Evolutionary conservation across 2,797 vertebrate species (phyloP), one percentile per base, ranked within the genome.

Genomic region (Rhinogobio ventralis): DNA sequence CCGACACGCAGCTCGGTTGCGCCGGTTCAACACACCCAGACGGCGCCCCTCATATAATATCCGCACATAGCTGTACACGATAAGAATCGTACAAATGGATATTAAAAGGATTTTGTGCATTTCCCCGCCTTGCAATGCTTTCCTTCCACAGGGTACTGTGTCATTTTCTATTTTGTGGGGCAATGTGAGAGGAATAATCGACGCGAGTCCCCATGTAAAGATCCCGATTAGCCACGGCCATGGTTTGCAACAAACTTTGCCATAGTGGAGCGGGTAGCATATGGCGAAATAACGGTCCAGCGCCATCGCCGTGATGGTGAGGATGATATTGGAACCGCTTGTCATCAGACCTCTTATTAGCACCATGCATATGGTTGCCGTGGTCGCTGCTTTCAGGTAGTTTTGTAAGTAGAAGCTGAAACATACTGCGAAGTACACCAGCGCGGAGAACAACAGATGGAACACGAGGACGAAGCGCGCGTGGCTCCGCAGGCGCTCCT

Each of bases 261-360:
- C 89, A 90, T 95, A 96, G 74, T 93, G 90, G 87, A 96, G 85
- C 15, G 95, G 94, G 86, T 94, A 90, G 82, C 95, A 95, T 71
- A 96, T 93, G 66, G 95, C 95, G 67, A 83, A 90, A 85, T 93
- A 95, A 0, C 95, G 94, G 89, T 96, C 95, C 84, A 96, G n/a
- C 0, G 95, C 95, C 95, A 96, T 96, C 4, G 55, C 91, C 0
- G 95, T 95, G 86, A 96, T 93, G 11, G 95, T 95, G 79, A 96
- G 91, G 13, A 96, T 92, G 88, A 93, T 95, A 89, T 94, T 94
- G 49, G 93, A 94, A 1, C 93, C 95, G 89, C 94, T 95, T 83
- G 93, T 92, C 88, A 94, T 92, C 36, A 95, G 19, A 0, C 93
- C 23, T 0, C 90, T 91, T 67, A 95, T 83, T 85, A 95, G 91